Evolutionary conservation across 2,113 vertebrate genomes (phyloP).

Genomic region (Thalassarche chlororhynchos): DNA sequence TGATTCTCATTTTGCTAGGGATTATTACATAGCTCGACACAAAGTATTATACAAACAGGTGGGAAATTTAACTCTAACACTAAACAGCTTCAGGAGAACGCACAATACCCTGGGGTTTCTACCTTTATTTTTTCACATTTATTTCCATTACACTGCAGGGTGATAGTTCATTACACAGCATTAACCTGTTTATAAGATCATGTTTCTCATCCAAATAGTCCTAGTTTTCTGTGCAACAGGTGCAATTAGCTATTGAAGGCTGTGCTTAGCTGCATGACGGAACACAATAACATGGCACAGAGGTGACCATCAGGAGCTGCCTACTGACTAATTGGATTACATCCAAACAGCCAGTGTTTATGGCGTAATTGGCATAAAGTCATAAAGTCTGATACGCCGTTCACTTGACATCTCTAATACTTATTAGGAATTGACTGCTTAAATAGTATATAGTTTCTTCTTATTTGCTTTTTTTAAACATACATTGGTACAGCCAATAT

Average conservation of each 20-base stretch:
- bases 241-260: conserved; percentile 33
- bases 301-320: conserved; percentile 41
- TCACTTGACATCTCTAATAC: not conserved
- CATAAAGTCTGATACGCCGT: not conserved
- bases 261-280: conserved; percentile 22
- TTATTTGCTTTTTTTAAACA: not conserved
- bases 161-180: conserved; percentile 60
- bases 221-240: conserved; percentile 13
- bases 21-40: not conserved
- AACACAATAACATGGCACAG: not conserved
- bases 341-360: not conserved
- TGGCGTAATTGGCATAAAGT: not conserved
- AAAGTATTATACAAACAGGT: not conserved
- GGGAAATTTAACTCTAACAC: not conserved
- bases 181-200: conserved; percentile 53
- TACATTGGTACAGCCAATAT: not conserved
- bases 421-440: not conserved
- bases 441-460: not conserved
- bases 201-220: conserved; percentile 39
- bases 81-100: not conserved
- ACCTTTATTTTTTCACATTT: conserved; percentile 9
- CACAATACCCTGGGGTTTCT: not conserved
- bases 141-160: conserved; percentile 50
- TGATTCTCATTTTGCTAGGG: not conserved
- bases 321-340: not conserved